Conservation (phyloP, 1,140 invertebrate species). For the Scaptomyza montana region DNA sequence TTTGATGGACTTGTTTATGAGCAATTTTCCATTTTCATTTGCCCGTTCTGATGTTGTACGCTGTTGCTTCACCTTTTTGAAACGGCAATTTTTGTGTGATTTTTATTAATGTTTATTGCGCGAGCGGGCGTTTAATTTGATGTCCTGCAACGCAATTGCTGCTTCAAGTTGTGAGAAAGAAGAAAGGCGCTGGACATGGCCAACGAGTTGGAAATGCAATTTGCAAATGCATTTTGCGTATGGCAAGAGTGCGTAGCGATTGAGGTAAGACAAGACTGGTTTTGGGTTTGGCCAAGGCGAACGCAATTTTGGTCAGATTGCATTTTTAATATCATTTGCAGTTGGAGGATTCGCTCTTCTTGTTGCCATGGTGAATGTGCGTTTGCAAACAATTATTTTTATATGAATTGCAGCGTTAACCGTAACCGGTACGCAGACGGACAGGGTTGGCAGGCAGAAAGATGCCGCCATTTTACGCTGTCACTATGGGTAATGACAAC, state of each 20-base stretch:
- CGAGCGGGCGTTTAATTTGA: slow-evolving; percentile 70
- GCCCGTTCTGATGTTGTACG: too few relatives aligned
- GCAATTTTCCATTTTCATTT: slow-evolving; percentile 63
- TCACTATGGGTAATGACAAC: slow-evolving; percentile 59
- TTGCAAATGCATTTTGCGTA: slow-evolving; percentile 70
- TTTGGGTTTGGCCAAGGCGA: slow-evolving; percentile 14
- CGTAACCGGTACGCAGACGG: slow-evolving; percentile 27
- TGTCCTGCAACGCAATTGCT: slow-evolving; percentile 59
- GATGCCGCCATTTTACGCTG: slow-evolving; percentile 26
- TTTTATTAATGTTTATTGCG: slow-evolving; percentile 81
- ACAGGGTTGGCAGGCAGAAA: slow-evolving; percentile 24
- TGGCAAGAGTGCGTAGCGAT: slow-evolving; percentile 39
- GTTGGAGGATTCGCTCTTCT: neutral
- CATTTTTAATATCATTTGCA: slow-evolving; percentile 72
- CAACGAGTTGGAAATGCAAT: slow-evolving; percentile 59
- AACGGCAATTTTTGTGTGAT: slow-evolving; percentile 71
- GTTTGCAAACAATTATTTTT: slow-evolving; percentile 78
- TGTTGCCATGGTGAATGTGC: slow-evolving; percentile 62
- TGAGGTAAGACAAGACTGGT: slow-evolving; percentile 6
- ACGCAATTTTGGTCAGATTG: slow-evolving; percentile 69
- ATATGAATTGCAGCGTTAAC: slow-evolving; percentile 65
- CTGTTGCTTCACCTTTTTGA: slow-evolving; percentile 35
- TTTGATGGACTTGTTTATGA: slow-evolving; percentile 82
- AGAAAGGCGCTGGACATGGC: slow-evolving; percentile 16
- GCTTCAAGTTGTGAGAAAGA: slow-evolving; percentile 18